Conservation (phyloP, 2,113 vertebrate genomes). For the Pituophis catenifer region DNA sequence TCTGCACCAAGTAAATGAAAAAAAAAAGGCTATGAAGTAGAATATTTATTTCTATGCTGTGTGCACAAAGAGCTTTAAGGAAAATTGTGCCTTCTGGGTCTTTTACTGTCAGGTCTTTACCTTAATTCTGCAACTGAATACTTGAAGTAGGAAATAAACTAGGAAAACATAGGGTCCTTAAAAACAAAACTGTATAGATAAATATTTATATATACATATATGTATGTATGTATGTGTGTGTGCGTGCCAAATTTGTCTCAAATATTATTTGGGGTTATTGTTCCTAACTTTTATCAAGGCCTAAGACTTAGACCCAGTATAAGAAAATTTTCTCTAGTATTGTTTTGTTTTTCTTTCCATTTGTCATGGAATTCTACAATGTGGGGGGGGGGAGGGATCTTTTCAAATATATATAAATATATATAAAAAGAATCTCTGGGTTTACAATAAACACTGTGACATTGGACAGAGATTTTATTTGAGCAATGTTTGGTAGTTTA, state of each 20-base stretch:
- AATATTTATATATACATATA: conserved; percentile 72
- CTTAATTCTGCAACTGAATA: conserved; percentile 76
- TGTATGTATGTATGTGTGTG: conserved; percentile 7
- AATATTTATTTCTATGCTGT: not conserved
- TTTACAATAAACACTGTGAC: conserved; percentile 85
- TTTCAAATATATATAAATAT: conserved; percentile 63
- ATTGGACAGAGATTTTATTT: conserved; percentile 69
- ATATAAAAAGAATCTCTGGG: conserved; percentile 72
- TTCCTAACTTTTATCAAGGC: conserved; percentile 58
- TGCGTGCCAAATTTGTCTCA: not conserved
- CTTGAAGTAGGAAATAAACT: conserved; percentile 78
- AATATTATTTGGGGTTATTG: conserved; percentile 52
- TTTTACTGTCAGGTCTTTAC: conserved; percentile 71
- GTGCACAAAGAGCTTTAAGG: not conserved
- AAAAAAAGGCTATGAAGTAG: not conserved
- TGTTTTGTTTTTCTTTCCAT: conserved; percentile 33
- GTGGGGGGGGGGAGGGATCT: conserved; percentile 52
- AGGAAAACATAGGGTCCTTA: conserved; percentile 65
- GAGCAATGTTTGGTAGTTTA: conserved; percentile 57
- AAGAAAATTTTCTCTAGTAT: conserved; percentile 54
- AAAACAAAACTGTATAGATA: conserved; percentile 65
- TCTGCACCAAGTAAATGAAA: not conserved
- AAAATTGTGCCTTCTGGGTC: conserved; percentile 39
- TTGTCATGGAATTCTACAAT: conserved; percentile 59
- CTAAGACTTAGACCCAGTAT: conserved; percentile 51